A percentile compares a stretch with the other conserved stretches of the same genome.
These are phyloP conservation scores for Asobara japonica DNA, from an alignment of 1,140 invertebrate genomes.

Conservation along the genomic window DNA sequence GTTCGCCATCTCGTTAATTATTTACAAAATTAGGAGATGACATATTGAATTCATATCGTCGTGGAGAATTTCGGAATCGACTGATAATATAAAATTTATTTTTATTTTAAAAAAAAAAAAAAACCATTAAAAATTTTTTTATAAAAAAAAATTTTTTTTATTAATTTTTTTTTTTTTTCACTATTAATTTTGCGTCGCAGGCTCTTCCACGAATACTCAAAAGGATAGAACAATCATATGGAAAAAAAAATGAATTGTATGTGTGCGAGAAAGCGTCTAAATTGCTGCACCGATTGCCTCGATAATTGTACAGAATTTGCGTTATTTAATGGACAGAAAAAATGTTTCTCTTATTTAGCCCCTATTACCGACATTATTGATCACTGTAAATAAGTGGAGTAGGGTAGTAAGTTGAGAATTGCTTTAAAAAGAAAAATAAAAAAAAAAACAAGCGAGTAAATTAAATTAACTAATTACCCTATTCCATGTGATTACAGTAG, in stretches of 20 bases:
- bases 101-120: not conserved
- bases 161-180: not conserved
- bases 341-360: not conserved
- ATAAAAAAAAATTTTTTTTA: too few species aligned
- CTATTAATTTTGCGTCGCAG: conserved; percentile 3
- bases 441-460: not conserved
- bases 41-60: conserved; percentile 6
- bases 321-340: not conserved
- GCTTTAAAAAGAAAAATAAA: not conserved
- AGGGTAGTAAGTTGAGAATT: not conserved
- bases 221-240: not conserved
- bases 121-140: too few species aligned
- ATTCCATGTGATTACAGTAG: not conserved
- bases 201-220: conserved; percentile 3
- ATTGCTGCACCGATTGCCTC: not conserved
- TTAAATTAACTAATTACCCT: not conserved
- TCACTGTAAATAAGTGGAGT: not conserved
- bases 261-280: conserved; percentile 23
- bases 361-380: not conserved
- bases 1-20: not conserved
- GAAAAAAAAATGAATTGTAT: conserved; percentile 10
- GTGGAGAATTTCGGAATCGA: conserved; percentile 7
- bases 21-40: not conserved
- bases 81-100: too few species aligned
- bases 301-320: conserved; percentile 15